These are phyloP conservation scores for Episyrphus balteatus DNA, from an alignment of 1,140 invertebrate species.

Conservation along the genomic window DNA sequence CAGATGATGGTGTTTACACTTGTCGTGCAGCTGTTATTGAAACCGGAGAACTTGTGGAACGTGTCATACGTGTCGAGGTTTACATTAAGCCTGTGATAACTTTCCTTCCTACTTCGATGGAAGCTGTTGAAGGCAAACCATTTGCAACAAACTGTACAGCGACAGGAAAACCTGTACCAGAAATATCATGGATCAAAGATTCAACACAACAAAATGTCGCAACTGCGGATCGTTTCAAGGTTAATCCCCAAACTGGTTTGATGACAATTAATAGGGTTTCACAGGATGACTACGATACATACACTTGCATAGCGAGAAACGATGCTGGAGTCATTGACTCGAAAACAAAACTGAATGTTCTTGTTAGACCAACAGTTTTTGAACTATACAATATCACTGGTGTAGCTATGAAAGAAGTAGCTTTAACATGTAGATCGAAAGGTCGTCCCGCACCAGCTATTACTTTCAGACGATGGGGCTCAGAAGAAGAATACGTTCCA, in stretches of 20 bases:
- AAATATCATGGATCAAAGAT: slow-evolving; percentile 67
- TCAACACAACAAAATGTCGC: slow-evolving; percentile 54
- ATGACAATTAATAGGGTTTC: slow-evolving; percentile 66
- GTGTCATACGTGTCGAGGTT: slow-evolving; percentile 71
- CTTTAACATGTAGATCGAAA: slow-evolving; percentile 59
- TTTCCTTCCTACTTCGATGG: slow-evolving; percentile 41
- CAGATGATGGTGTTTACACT: slow-evolving; percentile 74
- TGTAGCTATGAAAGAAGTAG: slow-evolving; percentile 48
- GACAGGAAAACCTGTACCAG: slow-evolving; percentile 69
- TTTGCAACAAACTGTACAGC: slow-evolving; percentile 64
- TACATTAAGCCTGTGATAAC: slow-evolving; percentile 63
- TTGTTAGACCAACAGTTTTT: slow-evolving; percentile 69
- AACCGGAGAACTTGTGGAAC: slow-evolving; percentile 64
- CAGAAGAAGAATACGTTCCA: slow-evolving; percentile 42
- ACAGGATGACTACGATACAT: slow-evolving; percentile 65
- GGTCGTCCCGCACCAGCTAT: slow-evolving; percentile 68
- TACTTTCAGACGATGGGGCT: slow-evolving; percentile 48
- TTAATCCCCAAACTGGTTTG: slow-evolving; percentile 55
- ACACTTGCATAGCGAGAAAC: slow-evolving; percentile 75
- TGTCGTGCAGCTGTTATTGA: slow-evolving; percentile 69
- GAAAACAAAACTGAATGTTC: slow-evolving; percentile 43
- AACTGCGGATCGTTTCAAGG: slow-evolving; percentile 56
- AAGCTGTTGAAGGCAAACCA: slow-evolving; percentile 67
- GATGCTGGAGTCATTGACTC: slow-evolving; percentile 58
- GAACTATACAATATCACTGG: slow-evolving; percentile 64